Percentiles rank a stretch among this genome's conserved stretches.
Evolutionary conservation across 2,888 invertebrate species (phyloP).

Genomic region (Lasioglossum marginatum): DNA sequence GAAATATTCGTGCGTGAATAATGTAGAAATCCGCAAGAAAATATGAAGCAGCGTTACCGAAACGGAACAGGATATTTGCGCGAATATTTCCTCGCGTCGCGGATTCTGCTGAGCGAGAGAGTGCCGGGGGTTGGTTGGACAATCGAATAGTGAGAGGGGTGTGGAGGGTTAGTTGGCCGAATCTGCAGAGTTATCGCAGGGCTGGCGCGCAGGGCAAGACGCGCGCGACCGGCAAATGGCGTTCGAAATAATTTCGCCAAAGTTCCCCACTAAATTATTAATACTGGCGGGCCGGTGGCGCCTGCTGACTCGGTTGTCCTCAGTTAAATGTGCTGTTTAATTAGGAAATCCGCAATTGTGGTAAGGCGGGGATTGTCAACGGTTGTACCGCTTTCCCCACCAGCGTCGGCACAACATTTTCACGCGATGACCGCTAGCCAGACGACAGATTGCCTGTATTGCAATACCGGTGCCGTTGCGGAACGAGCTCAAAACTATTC

Average conservation of each 20-base stretch:
- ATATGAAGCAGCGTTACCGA: slow-evolving; percentile 60
- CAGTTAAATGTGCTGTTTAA: slow-evolving; percentile 76
- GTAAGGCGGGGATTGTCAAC: slow-evolving; percentile 63
- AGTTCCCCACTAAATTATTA: slow-evolving; percentile 74
- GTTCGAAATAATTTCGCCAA: slow-evolving; percentile 78
- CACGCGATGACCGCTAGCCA: slow-evolving; percentile 45
- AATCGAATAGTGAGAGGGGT: background rate
- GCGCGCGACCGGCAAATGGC: slow-evolving; percentile 70
- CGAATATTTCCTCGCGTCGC: slow-evolving; percentile 51
- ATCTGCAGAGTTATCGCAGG: slow-evolving; percentile 65
- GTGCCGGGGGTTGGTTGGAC: slow-evolving; percentile 20
- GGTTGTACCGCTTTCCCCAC: slow-evolving; percentile 41
- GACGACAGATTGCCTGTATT: slow-evolving; percentile 55
- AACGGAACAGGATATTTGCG: slow-evolving; percentile 64
- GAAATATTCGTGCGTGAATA: slow-evolving; percentile 59
- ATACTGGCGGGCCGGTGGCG: slow-evolving; percentile 63
- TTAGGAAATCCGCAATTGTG: slow-evolving; percentile 77
- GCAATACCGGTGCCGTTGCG: slow-evolving; percentile 24
- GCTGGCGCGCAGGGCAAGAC: slow-evolving; percentile 63
- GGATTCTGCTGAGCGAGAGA: slow-evolving; percentile 64
- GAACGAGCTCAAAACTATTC: slow-evolving; percentile 69
- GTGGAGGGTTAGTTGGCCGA: slow-evolving; percentile 56
- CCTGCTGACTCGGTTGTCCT: slow-evolving; percentile 72
- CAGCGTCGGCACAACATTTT: slow-evolving; percentile 30
- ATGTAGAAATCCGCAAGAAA: slow-evolving; percentile 67